Base-by-base conservation (phyloP, 92 coral and sea anemone species). In the Pocillopora grandis region DNA sequence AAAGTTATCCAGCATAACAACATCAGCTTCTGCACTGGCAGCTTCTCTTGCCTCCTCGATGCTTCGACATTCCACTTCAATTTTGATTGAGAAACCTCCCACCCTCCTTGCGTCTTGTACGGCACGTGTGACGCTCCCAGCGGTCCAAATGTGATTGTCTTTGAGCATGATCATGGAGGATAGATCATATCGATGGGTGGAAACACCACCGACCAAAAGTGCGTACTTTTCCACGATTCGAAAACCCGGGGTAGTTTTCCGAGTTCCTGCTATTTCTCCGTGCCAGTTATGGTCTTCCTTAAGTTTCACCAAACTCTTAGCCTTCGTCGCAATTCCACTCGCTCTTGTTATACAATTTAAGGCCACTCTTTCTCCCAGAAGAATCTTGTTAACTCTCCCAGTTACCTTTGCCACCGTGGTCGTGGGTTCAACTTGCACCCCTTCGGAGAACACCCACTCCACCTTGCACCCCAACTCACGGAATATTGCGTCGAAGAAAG, bases 231-330 rank as follows among this genome's bases (percentile, higher is more conserved):
- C 99, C 58, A 92, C 99, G 65, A 94, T 63, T 61, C 99, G 95
- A 87, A 97, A 97, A 56, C 99, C 99, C 21, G 99, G 99, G 19
- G 99, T 97, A 20, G 98, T 97, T 67, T 97, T 97, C 17, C 99
- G 89, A 9, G 99, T 97, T 21, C 98, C 99, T 0, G 99, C 99
- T 66, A 97, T 86, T 88, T 97, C 98, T 9, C 99, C 99, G 35
- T 85, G 81, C 99, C 99, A 97, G 15, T 81, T 72, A 8, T 76
- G 85, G 83, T 77, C 73, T 63, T 81, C 72, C 81, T 97, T 97
- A 42, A 97, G 85, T 37, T 87, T 88, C 10, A 80, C 83, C 64
- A 97, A 75, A 35, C 79, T 91, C 82, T 88, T 89, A 35, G 98
- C 98, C 75, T 84, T 86, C 27, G 99, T 90, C 23, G 99, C 98